These are phyloP conservation scores for Pollachius pollachius DNA, from an alignment of 2,113 vertebrate genomes.

Conservation along the genomic window DNA sequence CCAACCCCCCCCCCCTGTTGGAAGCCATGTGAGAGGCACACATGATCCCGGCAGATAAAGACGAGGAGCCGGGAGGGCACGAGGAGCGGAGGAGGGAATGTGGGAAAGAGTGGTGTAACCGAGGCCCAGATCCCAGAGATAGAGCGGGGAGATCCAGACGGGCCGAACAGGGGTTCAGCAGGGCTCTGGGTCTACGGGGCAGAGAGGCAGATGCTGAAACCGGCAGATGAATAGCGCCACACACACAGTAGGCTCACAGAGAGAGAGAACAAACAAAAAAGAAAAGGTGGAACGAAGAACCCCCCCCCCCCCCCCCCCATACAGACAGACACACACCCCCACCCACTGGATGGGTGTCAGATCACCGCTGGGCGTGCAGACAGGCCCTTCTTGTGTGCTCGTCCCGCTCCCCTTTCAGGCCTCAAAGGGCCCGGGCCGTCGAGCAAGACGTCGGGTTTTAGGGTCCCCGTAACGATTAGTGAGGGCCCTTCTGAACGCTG, in stretches of 20 bases:
- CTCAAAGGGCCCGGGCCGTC: not conserved
- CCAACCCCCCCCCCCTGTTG: conserved; percentile 10
- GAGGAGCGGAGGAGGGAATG: conserved; percentile 16
- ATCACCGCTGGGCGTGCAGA: conserved; percentile 39
- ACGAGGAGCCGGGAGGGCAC: conserved; percentile 10
- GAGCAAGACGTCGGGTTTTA: too few relatives aligned
- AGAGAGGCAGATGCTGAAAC: too few relatives aligned
- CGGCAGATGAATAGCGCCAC: too few relatives aligned
- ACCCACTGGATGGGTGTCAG: conserved; percentile 37
- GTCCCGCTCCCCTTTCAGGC: conserved; percentile 41
- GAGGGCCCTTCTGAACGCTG: too few relatives aligned
- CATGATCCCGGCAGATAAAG: not conserved
- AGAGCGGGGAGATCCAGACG: not conserved
- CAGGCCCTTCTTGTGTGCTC: conserved; percentile 35
- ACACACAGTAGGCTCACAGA: not conserved
- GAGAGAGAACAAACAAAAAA: conserved; percentile 17
- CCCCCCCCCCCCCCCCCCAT: not conserved
- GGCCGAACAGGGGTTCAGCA: not conserved
- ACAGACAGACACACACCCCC: not conserved
- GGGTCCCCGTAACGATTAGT: too few relatives aligned
- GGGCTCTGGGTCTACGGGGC: not conserved
- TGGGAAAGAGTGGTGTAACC: conserved; percentile 11
- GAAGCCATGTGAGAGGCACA: conserved; percentile 3
- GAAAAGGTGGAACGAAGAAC: conserved; percentile 37
- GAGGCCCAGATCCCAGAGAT: not conserved